These are phyloP conservation scores for Sminthurinus aureus DNA, from an alignment of 2,888 invertebrate genomes.

Conservation along the genomic window DNA sequence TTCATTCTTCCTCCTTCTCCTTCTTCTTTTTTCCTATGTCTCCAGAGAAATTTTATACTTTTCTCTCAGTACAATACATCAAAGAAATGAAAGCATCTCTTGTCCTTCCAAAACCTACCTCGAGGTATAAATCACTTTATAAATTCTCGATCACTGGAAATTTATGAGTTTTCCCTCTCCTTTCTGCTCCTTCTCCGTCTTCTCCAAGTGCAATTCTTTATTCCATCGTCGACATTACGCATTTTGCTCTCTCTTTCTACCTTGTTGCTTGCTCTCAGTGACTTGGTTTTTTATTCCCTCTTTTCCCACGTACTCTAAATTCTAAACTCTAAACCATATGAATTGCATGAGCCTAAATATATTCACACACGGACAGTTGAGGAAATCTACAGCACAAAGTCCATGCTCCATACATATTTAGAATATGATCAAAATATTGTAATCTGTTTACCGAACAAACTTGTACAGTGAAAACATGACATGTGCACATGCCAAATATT, in stretches of 20 bases:
- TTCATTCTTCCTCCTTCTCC: constrained; percentile 5
- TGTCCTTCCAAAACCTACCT: constrained; percentile 43
- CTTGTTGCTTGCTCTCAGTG: constrained; percentile 17
- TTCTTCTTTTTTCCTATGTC: background rate
- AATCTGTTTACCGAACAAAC: no score
- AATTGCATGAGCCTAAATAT: no score
- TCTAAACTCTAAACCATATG: no score
- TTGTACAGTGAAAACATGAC: no score
- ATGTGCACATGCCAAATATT: no score
- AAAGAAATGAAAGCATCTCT: constrained; percentile 40
- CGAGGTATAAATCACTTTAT: constrained; percentile 59
- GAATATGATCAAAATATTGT: no score
- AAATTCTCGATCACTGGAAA: constrained; percentile 58
- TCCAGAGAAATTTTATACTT: constrained; percentile 39
- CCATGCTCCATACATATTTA: no score
- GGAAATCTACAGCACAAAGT: no score
- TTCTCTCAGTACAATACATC: constrained; percentile 40
- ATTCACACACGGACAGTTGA: no score
- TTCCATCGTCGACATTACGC: constrained; percentile 35
- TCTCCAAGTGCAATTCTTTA: constrained; percentile 37
- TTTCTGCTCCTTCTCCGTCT: background rate
- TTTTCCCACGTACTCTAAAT: background rate
- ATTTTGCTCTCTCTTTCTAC: constrained; percentile 23
- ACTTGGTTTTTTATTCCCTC: background rate
- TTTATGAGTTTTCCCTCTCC: constrained; percentile 54